These are phyloP conservation scores for Cataglyphis livida DNA, from an alignment of 2,888 invertebrate species.

Conservation along the genomic window DNA sequence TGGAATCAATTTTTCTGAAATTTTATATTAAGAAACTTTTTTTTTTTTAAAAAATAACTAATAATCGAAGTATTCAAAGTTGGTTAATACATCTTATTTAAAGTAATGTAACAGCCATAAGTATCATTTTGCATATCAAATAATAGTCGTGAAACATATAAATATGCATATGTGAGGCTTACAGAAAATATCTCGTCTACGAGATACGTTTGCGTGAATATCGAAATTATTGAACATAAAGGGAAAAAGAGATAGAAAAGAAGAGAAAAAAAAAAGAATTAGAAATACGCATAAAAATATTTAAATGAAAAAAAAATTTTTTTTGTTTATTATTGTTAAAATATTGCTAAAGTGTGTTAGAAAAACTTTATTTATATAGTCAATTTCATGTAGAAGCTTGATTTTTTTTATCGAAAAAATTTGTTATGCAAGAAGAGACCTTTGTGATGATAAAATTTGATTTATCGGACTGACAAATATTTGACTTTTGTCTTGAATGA, in stretches of 20 bases:
- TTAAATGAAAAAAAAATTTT: neutral
- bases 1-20: neutral
- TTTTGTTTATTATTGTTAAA: neutral
- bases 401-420: neutral
- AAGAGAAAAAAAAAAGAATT: neutral
- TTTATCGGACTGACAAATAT: slow-evolving; percentile 30
- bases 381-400: neutral
- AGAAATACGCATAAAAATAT: slow-evolving; percentile 13
- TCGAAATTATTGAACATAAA: slow-evolving; percentile 23
- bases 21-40: neutral
- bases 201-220: slow-evolving; percentile 14
- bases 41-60: neutral
- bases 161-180: slow-evolving; percentile 30
- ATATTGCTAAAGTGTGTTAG: neutral
- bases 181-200: slow-evolving; percentile 29
- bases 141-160: slow-evolving; percentile 19
- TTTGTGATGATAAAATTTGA: slow-evolving; percentile 34
- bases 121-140: slow-evolving; percentile 41
- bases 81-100: slow-evolving; percentile 7
- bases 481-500: slow-evolving; percentile 35
- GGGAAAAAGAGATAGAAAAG: neutral
- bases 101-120: neutral
- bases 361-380: neutral
- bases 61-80: slow-evolving; percentile 19
- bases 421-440: neutral